Conservation (phyloP, 1,140 invertebrate genomes). For the Pogonus chalceus region DNA sequence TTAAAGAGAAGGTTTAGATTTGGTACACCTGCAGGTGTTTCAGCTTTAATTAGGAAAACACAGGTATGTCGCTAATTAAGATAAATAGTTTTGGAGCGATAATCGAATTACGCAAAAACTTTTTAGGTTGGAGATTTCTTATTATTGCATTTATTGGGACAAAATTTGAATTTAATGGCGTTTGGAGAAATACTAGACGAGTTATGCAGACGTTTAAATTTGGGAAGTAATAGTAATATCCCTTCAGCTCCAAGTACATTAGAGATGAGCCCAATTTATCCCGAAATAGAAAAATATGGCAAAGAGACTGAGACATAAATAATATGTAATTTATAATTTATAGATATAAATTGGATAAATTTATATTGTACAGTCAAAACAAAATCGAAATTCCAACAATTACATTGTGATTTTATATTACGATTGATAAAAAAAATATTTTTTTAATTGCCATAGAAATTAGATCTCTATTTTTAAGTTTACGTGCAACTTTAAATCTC, state of each 20-base stretch:
- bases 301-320: conserved; percentile 73
- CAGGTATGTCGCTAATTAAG: conserved; percentile 62
- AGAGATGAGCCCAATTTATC: conserved; percentile 76
- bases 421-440: no score
- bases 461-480: no score
- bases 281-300: conserved; percentile 60
- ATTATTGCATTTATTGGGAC: conserved; percentile 67
- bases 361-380: no score
- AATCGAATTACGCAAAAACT: conserved; percentile 8
- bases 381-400: no score
- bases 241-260: conserved; percentile 74
- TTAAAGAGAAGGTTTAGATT: conserved; percentile 67
- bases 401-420: no score
- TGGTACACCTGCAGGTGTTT: conserved; percentile 56
- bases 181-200: conserved; percentile 65
- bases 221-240: conserved; percentile 54
- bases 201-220: conserved; percentile 49
- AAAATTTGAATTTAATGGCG: conserved; percentile 72
- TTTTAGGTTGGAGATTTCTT: conserved; percentile 75
- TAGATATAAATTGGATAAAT: not conserved
- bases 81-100: no score
- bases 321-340: conserved; percentile 3
- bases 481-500: no score
- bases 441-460: no score
- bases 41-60: conserved; percentile 61